phyloP scores from a whole-genome alignment of 2,888 invertebrate species.

The Norana najaformis region DNA sequence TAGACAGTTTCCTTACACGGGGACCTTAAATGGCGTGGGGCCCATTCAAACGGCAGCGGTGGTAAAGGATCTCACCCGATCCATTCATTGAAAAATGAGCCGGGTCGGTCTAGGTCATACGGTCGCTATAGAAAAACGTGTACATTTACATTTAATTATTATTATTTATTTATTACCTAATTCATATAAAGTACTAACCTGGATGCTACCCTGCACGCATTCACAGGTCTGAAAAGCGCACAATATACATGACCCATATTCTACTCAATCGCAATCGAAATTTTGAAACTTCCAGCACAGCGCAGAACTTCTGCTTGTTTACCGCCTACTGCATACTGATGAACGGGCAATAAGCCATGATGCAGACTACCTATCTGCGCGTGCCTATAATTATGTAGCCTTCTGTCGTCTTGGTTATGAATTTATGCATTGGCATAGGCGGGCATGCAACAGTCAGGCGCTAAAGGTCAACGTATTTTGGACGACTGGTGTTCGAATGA shows the following conservation, averaged over 20 bases:
- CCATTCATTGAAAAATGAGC: too few relatives aligned
- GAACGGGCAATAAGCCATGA: background rate
- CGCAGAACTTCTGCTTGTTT: too few relatives aligned
- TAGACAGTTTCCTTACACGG: too few relatives aligned
- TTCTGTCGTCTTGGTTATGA: background rate
- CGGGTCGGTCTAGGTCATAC: too few relatives aligned
- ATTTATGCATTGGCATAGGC: background rate
- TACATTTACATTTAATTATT: background rate
- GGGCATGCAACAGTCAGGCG: background rate
- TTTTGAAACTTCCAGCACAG: too few relatives aligned
- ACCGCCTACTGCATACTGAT: background rate
- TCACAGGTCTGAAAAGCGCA: background rate
- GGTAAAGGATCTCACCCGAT: too few relatives aligned
- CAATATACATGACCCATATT: slow-evolving; percentile 1
- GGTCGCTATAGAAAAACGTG: too few relatives aligned
- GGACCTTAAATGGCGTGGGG: too few relatives aligned
- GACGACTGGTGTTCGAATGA: too few relatives aligned
- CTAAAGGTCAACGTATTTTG: background rate
- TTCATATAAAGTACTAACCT: background rate
- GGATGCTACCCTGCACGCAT: background rate
- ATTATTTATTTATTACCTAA: background rate
- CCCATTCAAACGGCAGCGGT: too few relatives aligned
- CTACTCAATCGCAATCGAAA: background rate
- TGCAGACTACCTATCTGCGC: background rate
- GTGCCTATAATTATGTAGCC: background rate